Evolutionary conservation across 1,140 invertebrate genomes (phyloP), one percentile per base, ranked within the genome.

Genomic region (Meloidogyne floridensis): DNA sequence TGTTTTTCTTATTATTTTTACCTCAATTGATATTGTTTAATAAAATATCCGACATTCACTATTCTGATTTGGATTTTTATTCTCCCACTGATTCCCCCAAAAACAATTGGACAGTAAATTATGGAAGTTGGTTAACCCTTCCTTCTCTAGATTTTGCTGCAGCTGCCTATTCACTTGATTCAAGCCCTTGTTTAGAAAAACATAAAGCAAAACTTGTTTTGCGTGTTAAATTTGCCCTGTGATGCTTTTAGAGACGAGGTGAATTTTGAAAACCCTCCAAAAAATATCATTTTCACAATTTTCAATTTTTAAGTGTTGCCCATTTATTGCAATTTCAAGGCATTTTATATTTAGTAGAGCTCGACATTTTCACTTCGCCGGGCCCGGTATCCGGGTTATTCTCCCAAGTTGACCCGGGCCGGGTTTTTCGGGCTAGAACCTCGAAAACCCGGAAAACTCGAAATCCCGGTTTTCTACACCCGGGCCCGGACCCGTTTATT

Each of bases 71-170:
- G 59, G 59, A 65, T n/a, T 65, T 65, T 65, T n/a, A 56, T 56
- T 77, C 8, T 5, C 4, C 51, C 13, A n/a, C n/a, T 1, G 4
- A 42, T 20, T 75, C 74, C 8, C 13, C 6, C 56, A 73, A 47
- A 43, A 18, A 54, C 56, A 84, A 86, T 77, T 84, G 85, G 85
- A 84, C 84, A 18, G 11, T 59, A 1, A 32, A 72, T 18, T 85
- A 80, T 71, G 78, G 80, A 51, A 56, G 47, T 32, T 20, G 54
- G 20, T 72, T 87, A 4, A 86, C 85, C 15, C 54, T 86, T 65
- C 78, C 88, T 54, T 78, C 85, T 53, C 72, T 86, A 5, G 85
- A 86, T 59, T 86, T 87, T 80, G 85, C 84, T 43, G 80, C 84
- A 8, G 85, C 85, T 70, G 73, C 85, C 8, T 86, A 86, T 74